Percentiles rank a stretch among this genome's conserved stretches.
Evolutionary conservation across 2,113 vertebrate genomes (phyloP).

Genomic region (Halcyon senegalensis): DNA sequence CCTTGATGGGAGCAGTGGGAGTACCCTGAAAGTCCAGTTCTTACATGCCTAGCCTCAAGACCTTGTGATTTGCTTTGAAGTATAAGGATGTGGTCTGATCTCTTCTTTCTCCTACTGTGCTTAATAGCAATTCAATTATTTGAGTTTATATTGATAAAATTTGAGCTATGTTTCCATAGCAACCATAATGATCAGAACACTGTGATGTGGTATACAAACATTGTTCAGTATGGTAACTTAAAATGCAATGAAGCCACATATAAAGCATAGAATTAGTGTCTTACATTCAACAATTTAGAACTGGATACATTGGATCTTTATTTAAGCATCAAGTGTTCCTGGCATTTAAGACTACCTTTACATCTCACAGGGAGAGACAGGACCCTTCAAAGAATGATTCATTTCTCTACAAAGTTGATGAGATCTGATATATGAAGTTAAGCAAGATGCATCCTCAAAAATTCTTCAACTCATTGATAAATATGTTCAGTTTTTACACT

Average conservation of each 20-base stretch:
- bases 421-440: not conserved
- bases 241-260: not conserved
- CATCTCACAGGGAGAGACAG: not conserved
- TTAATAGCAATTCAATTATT: constrained; percentile 34
- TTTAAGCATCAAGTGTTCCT: not conserved
- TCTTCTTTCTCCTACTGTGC: not conserved
- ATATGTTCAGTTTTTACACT: not conserved
- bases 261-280: not conserved
- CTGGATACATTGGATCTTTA: not conserved
- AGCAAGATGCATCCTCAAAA: not conserved
- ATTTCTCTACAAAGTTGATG: not conserved
- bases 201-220: not conserved
- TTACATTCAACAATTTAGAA: not conserved
- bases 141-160: constrained; percentile 49
- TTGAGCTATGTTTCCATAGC: constrained; percentile 26
- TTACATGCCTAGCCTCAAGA: not conserved
- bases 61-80: constrained; percentile 8
- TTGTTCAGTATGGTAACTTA: not conserved
- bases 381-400: not conserved
- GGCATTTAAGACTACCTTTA: not conserved
- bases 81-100: not conserved
- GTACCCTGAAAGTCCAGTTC: not conserved
- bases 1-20: not conserved
- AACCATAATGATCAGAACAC: constrained; percentile 30
- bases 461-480: not conserved